Evolutionary conservation across 2,888 invertebrate genomes (phyloP).

Genomic region (Drosophila prostipennis): DNA sequence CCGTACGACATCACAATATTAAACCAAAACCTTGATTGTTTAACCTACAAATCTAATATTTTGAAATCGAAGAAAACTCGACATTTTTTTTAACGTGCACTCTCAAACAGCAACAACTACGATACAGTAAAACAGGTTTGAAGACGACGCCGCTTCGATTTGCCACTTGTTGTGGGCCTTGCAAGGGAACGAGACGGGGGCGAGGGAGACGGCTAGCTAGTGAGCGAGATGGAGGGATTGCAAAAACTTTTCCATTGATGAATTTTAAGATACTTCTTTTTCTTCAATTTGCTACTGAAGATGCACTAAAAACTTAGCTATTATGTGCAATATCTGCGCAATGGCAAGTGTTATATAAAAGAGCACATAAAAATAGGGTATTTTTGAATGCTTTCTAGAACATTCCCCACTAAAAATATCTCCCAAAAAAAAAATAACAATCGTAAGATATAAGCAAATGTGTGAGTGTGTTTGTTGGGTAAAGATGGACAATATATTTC

Average conservation of each 20-base stretch:
- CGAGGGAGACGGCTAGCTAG: slow-evolving; percentile 15
- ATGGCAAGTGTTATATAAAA: slow-evolving; percentile 9
- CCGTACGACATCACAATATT: too few species aligned
- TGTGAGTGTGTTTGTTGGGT: slow-evolving; percentile 4
- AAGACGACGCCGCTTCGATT: slow-evolving; percentile 44
- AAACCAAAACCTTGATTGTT: too few species aligned
- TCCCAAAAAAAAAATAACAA: slow-evolving; percentile 14
- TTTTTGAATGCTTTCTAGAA: slow-evolving; percentile 48
- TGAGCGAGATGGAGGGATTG: slow-evolving; percentile 62
- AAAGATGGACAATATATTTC: slow-evolving; percentile 43
- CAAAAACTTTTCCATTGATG: slow-evolving; percentile 78
- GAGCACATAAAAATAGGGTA: slow-evolving; percentile 5
- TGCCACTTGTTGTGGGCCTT: slow-evolving; percentile 46
- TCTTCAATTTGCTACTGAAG: slow-evolving; percentile 19
- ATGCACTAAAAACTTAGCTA: slow-evolving; percentile 9
- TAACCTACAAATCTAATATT: too few species aligned
- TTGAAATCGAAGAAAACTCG: not conserved
- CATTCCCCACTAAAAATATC: slow-evolving; percentile 38
- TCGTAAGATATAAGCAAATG: not conserved
- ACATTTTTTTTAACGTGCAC: slow-evolving; percentile 1
- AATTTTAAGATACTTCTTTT: slow-evolving; percentile 50
- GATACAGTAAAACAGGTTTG: slow-evolving; percentile 63
- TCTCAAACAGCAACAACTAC: slow-evolving; percentile 32
- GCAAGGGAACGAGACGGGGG: slow-evolving; percentile 2
- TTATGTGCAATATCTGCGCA: not conserved